Conservation (phyloP, 2,888 invertebrate species). For the Artemia sp. region DNA sequence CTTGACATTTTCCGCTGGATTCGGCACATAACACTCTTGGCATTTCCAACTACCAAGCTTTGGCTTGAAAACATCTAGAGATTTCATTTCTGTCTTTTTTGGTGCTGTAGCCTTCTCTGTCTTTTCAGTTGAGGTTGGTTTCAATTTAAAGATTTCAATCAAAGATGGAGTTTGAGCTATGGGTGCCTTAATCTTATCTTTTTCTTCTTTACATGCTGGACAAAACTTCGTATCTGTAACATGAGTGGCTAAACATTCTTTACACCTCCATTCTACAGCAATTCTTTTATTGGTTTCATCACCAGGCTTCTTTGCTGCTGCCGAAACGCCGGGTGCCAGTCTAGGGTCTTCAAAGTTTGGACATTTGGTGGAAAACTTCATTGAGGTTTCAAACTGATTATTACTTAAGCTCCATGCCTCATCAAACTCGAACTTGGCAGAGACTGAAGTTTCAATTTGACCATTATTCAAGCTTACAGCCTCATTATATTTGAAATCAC, state of each 20-base stretch:
- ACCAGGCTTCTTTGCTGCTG: no score
- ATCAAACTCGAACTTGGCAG: no score
- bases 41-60: conserved; percentile 1
- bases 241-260: conserved; percentile 3
- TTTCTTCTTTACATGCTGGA: conserved; percentile 2
- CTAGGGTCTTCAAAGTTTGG: no score
- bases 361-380: no score
- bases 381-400: no score
- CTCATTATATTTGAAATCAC: no score
- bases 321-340: no score
- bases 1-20: background rate
- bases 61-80: conserved; percentile 2
- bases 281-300: no score
- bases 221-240: background rate
- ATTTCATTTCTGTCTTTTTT: background rate
- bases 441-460: no score
- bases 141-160: background rate
- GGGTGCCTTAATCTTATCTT: background rate
- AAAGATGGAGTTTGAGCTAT: background rate
- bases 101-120: background rate
- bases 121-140: background rate
- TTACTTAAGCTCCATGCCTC: no score
- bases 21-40: background rate
- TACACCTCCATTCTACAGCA: background rate
- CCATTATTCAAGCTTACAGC: no score